phyloP scores from a whole-genome alignment of 2,797 vertebrate genomes.

The Erpetoichthys calabaricus region DNA sequence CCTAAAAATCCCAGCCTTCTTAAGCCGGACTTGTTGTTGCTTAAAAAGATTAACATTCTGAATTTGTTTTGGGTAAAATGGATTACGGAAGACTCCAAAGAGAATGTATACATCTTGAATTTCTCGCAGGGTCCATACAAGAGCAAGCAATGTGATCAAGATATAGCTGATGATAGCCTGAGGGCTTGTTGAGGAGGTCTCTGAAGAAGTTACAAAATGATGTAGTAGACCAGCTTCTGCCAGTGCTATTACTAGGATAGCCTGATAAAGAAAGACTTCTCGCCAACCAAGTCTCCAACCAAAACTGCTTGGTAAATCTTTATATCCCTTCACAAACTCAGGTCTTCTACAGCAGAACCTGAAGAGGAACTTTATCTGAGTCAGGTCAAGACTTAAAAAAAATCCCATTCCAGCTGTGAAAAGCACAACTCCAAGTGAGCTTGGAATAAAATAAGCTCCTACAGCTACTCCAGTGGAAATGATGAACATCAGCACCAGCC shows the following conservation, averaged over 20 bases:
- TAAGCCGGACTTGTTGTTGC: slow-evolving; percentile 63
- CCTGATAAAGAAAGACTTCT: slow-evolving; percentile 57
- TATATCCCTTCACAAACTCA: slow-evolving; percentile 20
- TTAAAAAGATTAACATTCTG: slow-evolving; percentile 66
- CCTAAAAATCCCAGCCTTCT: slow-evolving; percentile 63
- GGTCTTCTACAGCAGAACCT: slow-evolving; percentile 28
- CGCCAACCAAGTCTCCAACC: slow-evolving; percentile 55
- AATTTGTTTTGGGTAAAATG: slow-evolving; percentile 79
- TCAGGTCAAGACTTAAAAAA: slow-evolving; percentile 83
- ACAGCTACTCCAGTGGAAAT: slow-evolving; percentile 61
- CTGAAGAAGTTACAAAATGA: slow-evolving; percentile 46
- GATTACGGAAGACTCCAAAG: slow-evolving; percentile 80
- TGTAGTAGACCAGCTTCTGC: slow-evolving; percentile 71
- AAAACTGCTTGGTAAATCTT: slow-evolving; percentile 26
- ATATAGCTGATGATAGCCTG: slow-evolving; percentile 68
- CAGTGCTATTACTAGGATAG: slow-evolving; percentile 55
- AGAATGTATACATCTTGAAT: slow-evolving; percentile 77
- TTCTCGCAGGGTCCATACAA: slow-evolving; percentile 70
- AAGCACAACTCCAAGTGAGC: slow-evolving; percentile 69
- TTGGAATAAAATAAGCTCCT: slow-evolving; percentile 82
- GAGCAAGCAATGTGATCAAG: slow-evolving; percentile 58
- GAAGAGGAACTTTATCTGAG: slow-evolving; percentile 53
- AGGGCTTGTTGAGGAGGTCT: slow-evolving; percentile 39
- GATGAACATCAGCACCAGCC: slow-evolving; percentile 80
- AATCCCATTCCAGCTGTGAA: slow-evolving; percentile 83